phyloP scores from a whole-genome alignment of 1,140 invertebrate species.

The Gryon sp. region DNA sequence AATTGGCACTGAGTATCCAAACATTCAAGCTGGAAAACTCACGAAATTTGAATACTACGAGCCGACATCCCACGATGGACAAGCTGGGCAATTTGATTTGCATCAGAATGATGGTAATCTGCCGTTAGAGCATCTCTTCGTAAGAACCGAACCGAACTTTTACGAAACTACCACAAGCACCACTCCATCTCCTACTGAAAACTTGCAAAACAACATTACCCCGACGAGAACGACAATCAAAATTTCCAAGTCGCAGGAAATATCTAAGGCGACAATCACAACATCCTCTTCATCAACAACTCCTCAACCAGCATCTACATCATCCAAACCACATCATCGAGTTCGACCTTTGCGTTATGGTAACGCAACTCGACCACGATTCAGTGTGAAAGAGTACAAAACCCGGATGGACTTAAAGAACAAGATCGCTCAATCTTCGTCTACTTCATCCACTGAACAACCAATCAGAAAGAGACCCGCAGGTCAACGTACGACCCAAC shows the following conservation, averaged over 20 bases:
- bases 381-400: slow-evolving; percentile 79
- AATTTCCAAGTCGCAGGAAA: slow-evolving; percentile 38
- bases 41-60: slow-evolving; percentile 65
- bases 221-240: slow-evolving; percentile 59
- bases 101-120: slow-evolving; percentile 50
- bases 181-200: slow-evolving; percentile 16
- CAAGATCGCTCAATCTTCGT: slow-evolving; percentile 59
- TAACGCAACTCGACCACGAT: slow-evolving; percentile 73
- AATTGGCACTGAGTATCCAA: slow-evolving; percentile 38
- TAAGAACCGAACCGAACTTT: slow-evolving; percentile 67
- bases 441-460: slow-evolving; percentile 53
- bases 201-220: slow-evolving; percentile 14
- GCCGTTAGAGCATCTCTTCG: slow-evolving; percentile 70
- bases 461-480: slow-evolving; percentile 33
- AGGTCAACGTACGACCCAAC: slow-evolving; percentile 33
- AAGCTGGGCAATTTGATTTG: slow-evolving; percentile 22
- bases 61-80: slow-evolving; percentile 52
- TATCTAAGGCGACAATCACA: slow-evolving; percentile 45
- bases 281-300: slow-evolving; percentile 62
- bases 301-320: slow-evolving; percentile 19
- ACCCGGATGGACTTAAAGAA: slow-evolving; percentile 75
- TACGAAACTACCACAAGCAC: slow-evolving; percentile 53
- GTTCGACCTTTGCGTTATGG: slow-evolving; percentile 71
- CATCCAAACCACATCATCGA: slow-evolving; percentile 66
- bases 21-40: slow-evolving; percentile 33